Base-by-base conservation (phyloP, 2,797 vertebrate genomes). In the Acrossocheilus wenchowensis region DNA sequence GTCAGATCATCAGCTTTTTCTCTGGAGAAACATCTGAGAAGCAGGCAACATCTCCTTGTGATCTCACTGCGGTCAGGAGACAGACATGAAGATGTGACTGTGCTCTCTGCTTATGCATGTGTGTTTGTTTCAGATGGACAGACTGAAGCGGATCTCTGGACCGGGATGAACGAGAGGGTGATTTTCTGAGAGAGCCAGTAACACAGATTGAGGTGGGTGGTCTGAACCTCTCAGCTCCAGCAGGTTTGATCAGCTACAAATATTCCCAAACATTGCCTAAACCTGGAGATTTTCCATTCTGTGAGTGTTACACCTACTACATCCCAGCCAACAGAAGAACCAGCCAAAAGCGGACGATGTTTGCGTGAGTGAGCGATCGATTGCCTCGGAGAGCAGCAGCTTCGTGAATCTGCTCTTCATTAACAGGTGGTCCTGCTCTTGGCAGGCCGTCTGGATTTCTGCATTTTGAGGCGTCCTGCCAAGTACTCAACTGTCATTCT, bases 241-340 rank as follows among this genome's bases (percentile, higher is more conserved):
- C 69, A 36, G 68, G 36, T 36, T 84, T 52, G 45, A 43, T 48
- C 36, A 69, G 48, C 71, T 81, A 77, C 26, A 66, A 34, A 87
- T 54, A 69, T 74, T 84, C 39, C 45, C 60, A 81, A 73, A 75
- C 45, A 87, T 66, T 83, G 26, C 69, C 54, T 75, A 41, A 80
- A 64, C 26, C 17, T 57, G 30, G 21, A 83, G 4, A 83, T 77
- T 23, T 64, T 73, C 81, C 6, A 71, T 50, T 68, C 6, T 82
- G n/a, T 52, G 45, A 17, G 6, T 78, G 48, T 54, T 54, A 86
- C 79, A 68, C 39, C 48, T 57, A 57, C 73, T 15, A 26, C 6
- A 72, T 45, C 68, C 41, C 43, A n/a, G 75, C 66, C 81, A 74
- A 34, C n/a, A 45, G 11, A 36, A 62, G 43, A 83, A 43, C 39